Percentiles rank a stretch among this genome's conserved stretches.
These are phyloP conservation scores for Picathartes gymnocephalus DNA, from an alignment of 2,113 vertebrate genomes.

Conservation along the genomic window DNA sequence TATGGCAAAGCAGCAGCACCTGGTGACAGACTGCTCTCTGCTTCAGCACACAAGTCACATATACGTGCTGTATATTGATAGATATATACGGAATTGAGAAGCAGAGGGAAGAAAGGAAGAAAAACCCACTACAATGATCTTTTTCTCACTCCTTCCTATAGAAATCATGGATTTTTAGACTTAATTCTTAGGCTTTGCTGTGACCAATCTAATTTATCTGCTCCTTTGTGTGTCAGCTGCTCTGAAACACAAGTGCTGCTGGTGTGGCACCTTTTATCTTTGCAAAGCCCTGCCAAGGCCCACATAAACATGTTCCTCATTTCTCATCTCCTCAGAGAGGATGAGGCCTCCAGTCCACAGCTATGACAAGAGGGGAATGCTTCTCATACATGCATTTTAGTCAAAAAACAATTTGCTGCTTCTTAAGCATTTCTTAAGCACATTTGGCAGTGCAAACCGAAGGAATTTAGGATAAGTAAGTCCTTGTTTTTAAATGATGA, in stretches of 20 bases:
- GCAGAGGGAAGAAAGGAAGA: neutral
- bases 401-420: neutral
- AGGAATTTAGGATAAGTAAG: neutral
- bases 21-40: neutral
- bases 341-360: neutral
- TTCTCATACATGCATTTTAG: neutral
- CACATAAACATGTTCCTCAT: neutral
- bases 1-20: neutral
- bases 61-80: fast-evolving
- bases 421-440: neutral
- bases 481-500: neutral
- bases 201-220: neutral
- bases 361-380: neutral
- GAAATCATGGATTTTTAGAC: neutral
- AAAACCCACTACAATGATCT: fast-evolving
- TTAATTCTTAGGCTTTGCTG: neutral
- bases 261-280: neutral
- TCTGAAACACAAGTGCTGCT: neutral
- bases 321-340: neutral
- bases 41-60: neutral
- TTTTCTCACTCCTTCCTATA: neutral
- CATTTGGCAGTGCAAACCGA: neutral
- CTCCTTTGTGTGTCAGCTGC: neutral
- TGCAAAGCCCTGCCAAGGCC: neutral
- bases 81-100: neutral